Conservation (phyloP, 2,113 vertebrate species). For the Pseudopodoces humilis region DNA sequence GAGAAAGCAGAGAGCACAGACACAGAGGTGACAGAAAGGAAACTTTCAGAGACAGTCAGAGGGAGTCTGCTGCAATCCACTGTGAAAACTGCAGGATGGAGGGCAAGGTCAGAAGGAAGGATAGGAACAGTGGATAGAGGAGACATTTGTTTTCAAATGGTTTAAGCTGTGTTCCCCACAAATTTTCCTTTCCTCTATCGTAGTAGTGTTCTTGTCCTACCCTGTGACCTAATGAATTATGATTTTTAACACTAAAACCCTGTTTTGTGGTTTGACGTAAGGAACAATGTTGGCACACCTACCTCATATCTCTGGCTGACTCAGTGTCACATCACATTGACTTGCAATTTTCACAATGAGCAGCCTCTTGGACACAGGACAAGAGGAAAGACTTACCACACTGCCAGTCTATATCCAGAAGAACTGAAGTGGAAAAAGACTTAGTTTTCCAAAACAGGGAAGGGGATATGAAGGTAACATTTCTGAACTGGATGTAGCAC, state of each 20-base stretch:
- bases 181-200: neutral
- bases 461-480: slow-evolving; percentile 47
- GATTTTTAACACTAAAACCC: neutral
- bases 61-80: neutral
- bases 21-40: neutral
- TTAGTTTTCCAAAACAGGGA: neutral
- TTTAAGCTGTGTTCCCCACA: neutral
- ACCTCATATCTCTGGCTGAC: neutral
- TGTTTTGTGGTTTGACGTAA: neutral
- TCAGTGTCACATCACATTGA: neutral
- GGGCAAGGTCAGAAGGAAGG: slow-evolving; percentile 33
- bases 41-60: slow-evolving; percentile 13
- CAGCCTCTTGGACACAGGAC: neutral
- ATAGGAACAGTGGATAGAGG: neutral
- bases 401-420: neutral
- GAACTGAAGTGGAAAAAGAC: slow-evolving; percentile 2
- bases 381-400: neutral
- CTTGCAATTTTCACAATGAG: neutral
- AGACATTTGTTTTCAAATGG: neutral
- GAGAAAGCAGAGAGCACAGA: neutral
- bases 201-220: neutral
- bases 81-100: neutral
- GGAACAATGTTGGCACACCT: neutral
- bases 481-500: neutral
- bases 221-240: neutral